Conservation (phyloP, 2,888 invertebrate genomes). For the Drosophila neotestacea region DNA sequence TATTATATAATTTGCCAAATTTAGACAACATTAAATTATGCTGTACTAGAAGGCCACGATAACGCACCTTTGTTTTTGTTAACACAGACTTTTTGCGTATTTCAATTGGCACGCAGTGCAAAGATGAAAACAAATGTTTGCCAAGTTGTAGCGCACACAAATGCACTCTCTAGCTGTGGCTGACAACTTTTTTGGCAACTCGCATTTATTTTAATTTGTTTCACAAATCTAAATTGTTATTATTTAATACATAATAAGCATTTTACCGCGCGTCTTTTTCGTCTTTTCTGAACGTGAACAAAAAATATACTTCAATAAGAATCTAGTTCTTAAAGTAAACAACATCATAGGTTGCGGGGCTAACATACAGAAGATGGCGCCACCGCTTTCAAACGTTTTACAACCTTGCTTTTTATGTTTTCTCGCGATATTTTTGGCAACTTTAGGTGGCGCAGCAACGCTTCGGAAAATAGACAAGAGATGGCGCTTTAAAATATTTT, state of each 20-base stretch:
- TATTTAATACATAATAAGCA: slow-evolving; percentile 51
- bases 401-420: too few species aligned
- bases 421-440: too few species aligned
- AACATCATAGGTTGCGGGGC: too few species aligned
- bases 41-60: slow-evolving; percentile 9
- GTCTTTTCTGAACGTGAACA: slow-evolving; percentile 7
- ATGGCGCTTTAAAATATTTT: too few species aligned
- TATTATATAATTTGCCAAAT: slow-evolving; percentile 62
- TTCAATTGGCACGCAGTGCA: slow-evolving; percentile 23
- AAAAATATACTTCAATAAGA: too few species aligned
- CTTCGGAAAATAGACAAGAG: too few species aligned
- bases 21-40: slow-evolving; percentile 55
- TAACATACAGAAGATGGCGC: too few species aligned
- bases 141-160: slow-evolving; percentile 24
- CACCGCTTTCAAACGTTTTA: too few species aligned
- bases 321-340: too few species aligned
- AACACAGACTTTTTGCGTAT: slow-evolving; percentile 64
- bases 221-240: slow-evolving; percentile 38
- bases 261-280: slow-evolving; percentile 50
- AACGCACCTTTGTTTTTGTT: slow-evolving; percentile 71
- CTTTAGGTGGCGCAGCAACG: too few species aligned
- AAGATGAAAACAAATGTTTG: slow-evolving; percentile 28
- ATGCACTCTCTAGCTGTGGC: slow-evolving; percentile 32
- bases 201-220: slow-evolving; percentile 47
- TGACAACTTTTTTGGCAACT: slow-evolving; percentile 1